Evolutionary conservation across 2,797 vertebrate species (phyloP).

Genomic region (Oryzias sinensis): DNA sequence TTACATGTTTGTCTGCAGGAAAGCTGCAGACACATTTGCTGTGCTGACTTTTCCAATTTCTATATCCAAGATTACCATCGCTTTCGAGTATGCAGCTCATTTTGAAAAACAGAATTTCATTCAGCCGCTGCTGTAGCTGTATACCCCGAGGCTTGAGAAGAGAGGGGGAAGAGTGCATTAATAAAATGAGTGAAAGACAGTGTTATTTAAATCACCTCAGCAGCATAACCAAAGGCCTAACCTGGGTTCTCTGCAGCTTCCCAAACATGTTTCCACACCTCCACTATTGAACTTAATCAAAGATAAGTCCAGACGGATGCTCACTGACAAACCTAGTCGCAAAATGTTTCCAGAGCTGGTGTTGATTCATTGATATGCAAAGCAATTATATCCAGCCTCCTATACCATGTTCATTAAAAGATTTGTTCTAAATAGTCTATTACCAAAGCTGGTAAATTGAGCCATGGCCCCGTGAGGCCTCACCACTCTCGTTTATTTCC

Average conservation of each 20-base stretch:
- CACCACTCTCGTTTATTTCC: too few relatives aligned
- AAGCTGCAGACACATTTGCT: slow-evolving; percentile 69
- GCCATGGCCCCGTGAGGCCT: too few relatives aligned
- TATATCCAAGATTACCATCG: slow-evolving; percentile 75
- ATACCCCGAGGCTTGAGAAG: slow-evolving; percentile 59
- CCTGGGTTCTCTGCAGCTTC: slow-evolving; percentile 44
- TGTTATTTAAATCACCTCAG: slow-evolving; percentile 77
- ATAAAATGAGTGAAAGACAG: slow-evolving; percentile 74
- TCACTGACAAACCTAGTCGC: slow-evolving; percentile 3
- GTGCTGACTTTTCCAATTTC: slow-evolving; percentile 75
- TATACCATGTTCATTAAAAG: too few relatives aligned
- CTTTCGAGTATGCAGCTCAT: slow-evolving; percentile 68
- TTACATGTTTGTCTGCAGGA: slow-evolving; percentile 72
- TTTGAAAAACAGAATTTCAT: slow-evolving; percentile 75
- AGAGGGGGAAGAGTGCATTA: slow-evolving; percentile 56
- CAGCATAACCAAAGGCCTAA: slow-evolving; percentile 62
- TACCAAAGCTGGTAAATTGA: too few relatives aligned
- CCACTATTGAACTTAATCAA: slow-evolving; percentile 45
- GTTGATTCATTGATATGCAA: too few relatives aligned
- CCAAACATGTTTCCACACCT: slow-evolving; percentile 53
- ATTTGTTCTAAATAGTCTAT: too few relatives aligned
- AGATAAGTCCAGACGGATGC: slow-evolving; percentile 22
- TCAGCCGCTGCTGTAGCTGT: slow-evolving; percentile 60
- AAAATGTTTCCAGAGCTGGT: background rate
- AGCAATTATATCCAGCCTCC: too few relatives aligned